Evolutionary conservation across 2,797 vertebrate species (phyloP), one percentile per base, ranked within the genome.

Genomic region (Rhinoraja longicauda): DNA sequence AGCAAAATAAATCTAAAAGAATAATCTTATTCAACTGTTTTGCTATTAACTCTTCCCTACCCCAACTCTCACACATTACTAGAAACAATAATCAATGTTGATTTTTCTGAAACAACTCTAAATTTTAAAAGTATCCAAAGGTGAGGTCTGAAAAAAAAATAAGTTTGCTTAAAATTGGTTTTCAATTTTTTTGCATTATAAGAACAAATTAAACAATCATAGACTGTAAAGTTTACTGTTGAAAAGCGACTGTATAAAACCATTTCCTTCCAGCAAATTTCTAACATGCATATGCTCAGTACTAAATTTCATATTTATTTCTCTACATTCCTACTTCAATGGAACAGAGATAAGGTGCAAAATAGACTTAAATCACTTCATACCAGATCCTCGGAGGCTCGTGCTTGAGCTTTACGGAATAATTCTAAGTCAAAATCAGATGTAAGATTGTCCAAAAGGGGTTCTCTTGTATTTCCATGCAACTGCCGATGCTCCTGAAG

Each of bases 361-460:
- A 19, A 59, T 88, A 36, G 36, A 67, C n/a, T 32, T 13, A 2
- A 26, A 92, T 91, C n/a, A 72, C 21, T 26, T 73, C 97, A 98
- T 97, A 99, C 98, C 97, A 99, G 97, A 96, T 99, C 98, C 93
- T 99, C 98, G 62, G 98, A 99, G 9, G 98, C 98, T 94, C 98
- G 97, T 94, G 98, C 98, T 96, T 99, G 98, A 0, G 98, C 98
- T 97, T 98, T 98, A 94, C 98, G 97, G 96, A 99, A 99, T 94
- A 99, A 97, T 96, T 99, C 98, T 39, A 99, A 97, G 96, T 99
- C 98, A 92, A 99, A 99, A 95, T 99, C 98, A 32, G 98, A 99
- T 36, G 98, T 99, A 96, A 99, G 97, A 96, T 99, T 99, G 95
- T 99, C 98, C 94, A 99, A 95, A 1, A 99, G 97, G 17, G 98